phyloP scores from a whole-genome alignment of 2,888 invertebrate genomes.

The Thyatira batis region DNA sequence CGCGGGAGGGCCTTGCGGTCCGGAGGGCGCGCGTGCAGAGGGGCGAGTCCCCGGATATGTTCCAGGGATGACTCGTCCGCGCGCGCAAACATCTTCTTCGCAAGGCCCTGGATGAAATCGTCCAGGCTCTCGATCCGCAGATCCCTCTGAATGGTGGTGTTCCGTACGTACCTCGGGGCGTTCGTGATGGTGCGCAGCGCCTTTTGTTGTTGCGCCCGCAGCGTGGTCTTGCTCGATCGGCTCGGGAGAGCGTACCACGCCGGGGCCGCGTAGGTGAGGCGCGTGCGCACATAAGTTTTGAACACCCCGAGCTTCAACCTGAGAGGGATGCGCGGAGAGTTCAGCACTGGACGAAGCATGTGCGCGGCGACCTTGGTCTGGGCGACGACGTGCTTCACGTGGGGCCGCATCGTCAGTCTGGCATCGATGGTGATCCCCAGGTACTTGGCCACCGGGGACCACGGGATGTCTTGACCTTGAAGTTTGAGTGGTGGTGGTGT shows the following conservation, averaged over 20 bases:
- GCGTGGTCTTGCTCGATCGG: not conserved
- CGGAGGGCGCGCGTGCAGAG: not conserved
- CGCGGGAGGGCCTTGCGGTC: not conserved
- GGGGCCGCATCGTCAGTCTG: constrained; percentile 16
- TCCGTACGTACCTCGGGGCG: constrained; percentile 6
- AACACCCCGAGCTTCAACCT: constrained; percentile 19
- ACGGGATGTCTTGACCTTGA: constrained; percentile 8
- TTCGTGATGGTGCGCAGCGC: not conserved
- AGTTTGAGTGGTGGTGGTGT: constrained; percentile 3
- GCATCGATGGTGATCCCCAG: constrained; percentile 24
- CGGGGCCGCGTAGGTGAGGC: constrained; percentile 17
- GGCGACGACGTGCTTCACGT: constrained; percentile 10
- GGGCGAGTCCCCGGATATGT: not conserved
- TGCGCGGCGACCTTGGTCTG: constrained; percentile 9
- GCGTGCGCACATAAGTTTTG: constrained; percentile 21
- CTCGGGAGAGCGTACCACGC: constrained; percentile 8
- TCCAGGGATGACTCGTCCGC: constrained; percentile 68
- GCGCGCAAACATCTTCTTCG: constrained; percentile 83
- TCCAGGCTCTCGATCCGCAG: constrained; percentile 87
- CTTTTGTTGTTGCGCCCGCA: constrained; percentile 1
- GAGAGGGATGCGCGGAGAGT: constrained; percentile 17
- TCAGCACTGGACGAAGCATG: constrained; percentile 17
- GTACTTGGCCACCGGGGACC: constrained; percentile 14
- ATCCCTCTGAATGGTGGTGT: constrained; percentile 42
- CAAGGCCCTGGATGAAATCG: constrained; percentile 87